Evolutionary conservation across 1,140 invertebrate genomes (phyloP), one percentile per base, ranked within the genome.

Genomic region (Drosophila kikkawai): DNA sequence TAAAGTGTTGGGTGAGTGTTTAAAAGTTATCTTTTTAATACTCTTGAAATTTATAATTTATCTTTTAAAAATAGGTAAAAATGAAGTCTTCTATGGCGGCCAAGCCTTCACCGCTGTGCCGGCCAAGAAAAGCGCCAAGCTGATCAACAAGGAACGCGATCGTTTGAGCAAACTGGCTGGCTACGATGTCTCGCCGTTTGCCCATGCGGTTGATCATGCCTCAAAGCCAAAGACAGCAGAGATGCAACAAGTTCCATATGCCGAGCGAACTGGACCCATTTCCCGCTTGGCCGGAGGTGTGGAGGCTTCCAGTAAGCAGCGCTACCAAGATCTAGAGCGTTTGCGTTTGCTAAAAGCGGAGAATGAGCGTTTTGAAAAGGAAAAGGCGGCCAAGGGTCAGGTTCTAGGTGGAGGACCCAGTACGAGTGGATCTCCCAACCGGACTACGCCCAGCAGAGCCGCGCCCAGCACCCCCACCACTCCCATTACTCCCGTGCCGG

Each of bases 41-140:
- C 9, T 0, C 3, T 13, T 1, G 12, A 9, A 11, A 2, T 5
- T 37, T 3, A 11, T 37, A 0, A 17, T 9, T 0, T 55, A 22
- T 9, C 8, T 6, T 51, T 11, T 4, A 67, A 5, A 37, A 55
- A 55, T 4, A 51, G 95, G 95, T 4, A 96, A 96, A 93, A 95
- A 93, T 87, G 95, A 96, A 88, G 95, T 96, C 0, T 96, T 96
- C 76, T 96, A 96, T 93, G 95, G 94, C 34, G 95, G 95, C 1
- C 95, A 96, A 90, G 94, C 94, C 36, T 96, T 77, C 78, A 68
- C 81, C 68, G 93, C 69, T 91, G 94, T 61, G 91, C 93, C 94
- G 9, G 94, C 95, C 0, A 95, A 94, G 74, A 95, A 94, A 81
- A 95, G 93, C 83, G 75, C 84, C n/a, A 94, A 95, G 79, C 75